phyloP scores from a whole-genome alignment of 2,888 invertebrate species.

The Galerucella pusilla region DNA sequence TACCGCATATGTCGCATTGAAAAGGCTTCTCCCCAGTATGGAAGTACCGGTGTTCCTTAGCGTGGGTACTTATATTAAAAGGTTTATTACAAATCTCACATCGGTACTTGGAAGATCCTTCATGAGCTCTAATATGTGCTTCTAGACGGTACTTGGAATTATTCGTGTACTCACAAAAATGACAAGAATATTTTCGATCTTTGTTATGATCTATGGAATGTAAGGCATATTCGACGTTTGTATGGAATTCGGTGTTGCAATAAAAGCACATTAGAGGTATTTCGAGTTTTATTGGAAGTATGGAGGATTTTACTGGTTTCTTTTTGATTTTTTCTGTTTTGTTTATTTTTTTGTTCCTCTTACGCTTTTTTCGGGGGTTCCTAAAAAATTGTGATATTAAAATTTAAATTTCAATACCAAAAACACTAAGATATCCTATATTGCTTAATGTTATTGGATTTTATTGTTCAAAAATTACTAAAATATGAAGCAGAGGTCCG shows the following conservation, averaged over 20 bases:
- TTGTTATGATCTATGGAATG: slow-evolving; percentile 53
- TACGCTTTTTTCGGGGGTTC: slow-evolving; percentile 67
- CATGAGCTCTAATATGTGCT: slow-evolving; percentile 64
- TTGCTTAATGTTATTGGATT: no score
- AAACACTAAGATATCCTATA: not conserved
- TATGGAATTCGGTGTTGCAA: slow-evolving; percentile 67
- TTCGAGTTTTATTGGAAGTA: slow-evolving; percentile 41
- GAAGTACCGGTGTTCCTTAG: slow-evolving; percentile 54
- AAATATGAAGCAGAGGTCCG: not conserved
- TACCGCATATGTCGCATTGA: slow-evolving; percentile 67
- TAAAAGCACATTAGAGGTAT: slow-evolving; percentile 66
- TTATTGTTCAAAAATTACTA: no score
- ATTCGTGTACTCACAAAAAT: slow-evolving; percentile 56
- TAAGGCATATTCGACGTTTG: slow-evolving; percentile 52
- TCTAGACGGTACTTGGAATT: slow-evolving; percentile 57
- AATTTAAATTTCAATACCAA: not conserved
- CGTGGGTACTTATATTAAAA: slow-evolving; percentile 54
- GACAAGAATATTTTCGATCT: slow-evolving; percentile 53
- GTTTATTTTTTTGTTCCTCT: not conserved
- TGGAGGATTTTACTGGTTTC: slow-evolving; percentile 21
- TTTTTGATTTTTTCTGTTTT: slow-evolving; percentile 3
- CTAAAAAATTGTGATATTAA: slow-evolving; percentile 52
- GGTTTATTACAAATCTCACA: slow-evolving; percentile 57
- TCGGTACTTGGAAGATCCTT: slow-evolving; percentile 60
- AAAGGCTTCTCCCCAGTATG: slow-evolving; percentile 64